Evolutionary conservation across 2,797 vertebrate species (phyloP).

Genomic region (Silurus aristotelis): DNA sequence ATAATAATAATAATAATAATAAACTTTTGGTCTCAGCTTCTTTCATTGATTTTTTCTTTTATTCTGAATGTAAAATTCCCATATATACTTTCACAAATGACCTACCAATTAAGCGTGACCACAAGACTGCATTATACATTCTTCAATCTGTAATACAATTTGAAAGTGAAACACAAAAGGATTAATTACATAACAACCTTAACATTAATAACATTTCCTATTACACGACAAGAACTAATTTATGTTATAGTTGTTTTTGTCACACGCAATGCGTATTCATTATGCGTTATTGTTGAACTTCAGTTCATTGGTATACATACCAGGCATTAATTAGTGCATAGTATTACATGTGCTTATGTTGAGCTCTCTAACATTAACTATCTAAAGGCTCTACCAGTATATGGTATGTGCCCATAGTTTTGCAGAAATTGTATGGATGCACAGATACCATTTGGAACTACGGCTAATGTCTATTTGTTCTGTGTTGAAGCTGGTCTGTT

Average conservation of each 20-base stretch:
- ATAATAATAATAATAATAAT: too few species aligned
- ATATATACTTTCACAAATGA: background rate
- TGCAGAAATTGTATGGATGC: background rate
- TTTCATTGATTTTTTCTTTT: background rate
- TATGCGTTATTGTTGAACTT: background rate
- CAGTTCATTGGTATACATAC: background rate
- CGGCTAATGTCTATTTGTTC: background rate
- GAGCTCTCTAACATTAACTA: background rate
- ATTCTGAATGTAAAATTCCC: background rate
- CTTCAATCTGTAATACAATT: background rate
- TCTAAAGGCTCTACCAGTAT: background rate
- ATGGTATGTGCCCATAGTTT: background rate
- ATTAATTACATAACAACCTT: background rate
- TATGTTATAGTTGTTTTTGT: background rate
- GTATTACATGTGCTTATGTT: background rate
- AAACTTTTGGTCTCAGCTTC: background rate
- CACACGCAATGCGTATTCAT: conserved; percentile 10
- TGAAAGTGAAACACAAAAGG: conserved; percentile 10
- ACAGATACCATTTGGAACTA: background rate
- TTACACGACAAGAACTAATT: conserved; percentile 6
- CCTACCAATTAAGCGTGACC: too few species aligned
- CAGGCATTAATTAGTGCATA: background rate
- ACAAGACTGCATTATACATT: background rate
- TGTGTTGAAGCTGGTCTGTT: background rate
- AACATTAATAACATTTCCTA: conserved; percentile 1